phyloP scores from a whole-genome alignment of 2,797 vertebrate species.

The Erithacus rubecula region DNA sequence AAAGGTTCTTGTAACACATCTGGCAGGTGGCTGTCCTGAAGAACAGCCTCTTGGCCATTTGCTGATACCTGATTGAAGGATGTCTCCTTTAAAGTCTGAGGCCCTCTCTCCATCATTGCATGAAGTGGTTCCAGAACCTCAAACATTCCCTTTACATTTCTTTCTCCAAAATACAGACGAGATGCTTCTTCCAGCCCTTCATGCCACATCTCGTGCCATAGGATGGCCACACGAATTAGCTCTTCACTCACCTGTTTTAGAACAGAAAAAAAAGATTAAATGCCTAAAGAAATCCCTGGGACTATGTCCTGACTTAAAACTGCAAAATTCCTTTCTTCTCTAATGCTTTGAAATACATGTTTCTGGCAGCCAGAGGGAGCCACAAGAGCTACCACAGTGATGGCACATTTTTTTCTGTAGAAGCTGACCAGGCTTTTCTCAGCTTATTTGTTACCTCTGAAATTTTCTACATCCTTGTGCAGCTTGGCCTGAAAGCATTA shows the following conservation, averaged over 20 bases:
- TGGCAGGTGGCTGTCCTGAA: not conserved
- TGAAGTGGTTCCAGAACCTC: conserved; percentile 97
- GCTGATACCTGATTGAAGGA: conserved; percentile 94
- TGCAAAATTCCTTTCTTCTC: not conserved
- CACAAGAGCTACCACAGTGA: not conserved
- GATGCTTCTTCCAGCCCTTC: conserved; percentile 97
- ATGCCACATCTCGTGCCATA: conserved; percentile 99
- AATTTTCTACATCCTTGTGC: not conserved
- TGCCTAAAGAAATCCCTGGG: accelerated
- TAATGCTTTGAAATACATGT: not conserved
- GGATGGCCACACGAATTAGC: conserved; percentile 95
- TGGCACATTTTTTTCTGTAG: not conserved
- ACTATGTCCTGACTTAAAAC: not conserved
- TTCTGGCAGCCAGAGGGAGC: conserved; percentile 30
- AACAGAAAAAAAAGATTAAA: not conserved
- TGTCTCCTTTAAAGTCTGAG: conserved; percentile 97
- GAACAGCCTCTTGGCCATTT: not conserved
- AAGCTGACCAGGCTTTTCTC: not conserved
- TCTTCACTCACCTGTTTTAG: conserved; percentile 92
- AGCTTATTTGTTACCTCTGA: not conserved
- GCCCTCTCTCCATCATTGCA: conserved; percentile 98
- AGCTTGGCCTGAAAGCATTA: not conserved
- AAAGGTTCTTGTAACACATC: not conserved
- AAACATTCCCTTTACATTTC: conserved; percentile 99
- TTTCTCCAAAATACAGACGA: conserved; percentile 95